Percentiles rank a stretch among this genome's conserved stretches.
Conservation (phyloP, 2,888 invertebrate species). For the Hydroisotoma schaefferi region DNA sequence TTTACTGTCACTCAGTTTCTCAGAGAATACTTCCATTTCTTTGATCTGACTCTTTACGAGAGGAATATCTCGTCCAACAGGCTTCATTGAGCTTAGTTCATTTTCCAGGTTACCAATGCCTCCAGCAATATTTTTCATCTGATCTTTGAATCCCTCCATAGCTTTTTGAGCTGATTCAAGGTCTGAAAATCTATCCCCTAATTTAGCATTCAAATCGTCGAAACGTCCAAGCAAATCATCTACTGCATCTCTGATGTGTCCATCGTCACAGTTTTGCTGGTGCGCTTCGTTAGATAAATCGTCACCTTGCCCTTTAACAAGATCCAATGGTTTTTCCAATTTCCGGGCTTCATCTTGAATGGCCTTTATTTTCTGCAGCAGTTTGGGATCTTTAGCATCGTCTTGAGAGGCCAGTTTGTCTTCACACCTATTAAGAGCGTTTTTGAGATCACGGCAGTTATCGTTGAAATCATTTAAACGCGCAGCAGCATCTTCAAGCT, state of each 20-base stretch:
- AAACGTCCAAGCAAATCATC: conserved; percentile 71
- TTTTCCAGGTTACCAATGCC: conserved; percentile 76
- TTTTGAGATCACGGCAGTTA: conserved; percentile 75
- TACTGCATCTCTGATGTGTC: conserved; percentile 73
- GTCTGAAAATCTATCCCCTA: conserved; percentile 73
- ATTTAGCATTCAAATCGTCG: conserved; percentile 69
- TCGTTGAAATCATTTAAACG: conserved; percentile 47
- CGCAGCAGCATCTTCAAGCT: conserved; percentile 73
- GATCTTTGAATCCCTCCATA: conserved; percentile 80
- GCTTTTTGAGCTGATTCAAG: conserved; percentile 82
- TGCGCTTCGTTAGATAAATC: conserved; percentile 73
- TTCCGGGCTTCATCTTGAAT: conserved; percentile 75
- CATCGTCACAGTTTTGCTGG: conserved; percentile 69
- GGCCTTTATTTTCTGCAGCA: conserved; percentile 77
- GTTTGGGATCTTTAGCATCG: conserved; percentile 75
- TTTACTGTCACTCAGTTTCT: conserved; percentile 51
- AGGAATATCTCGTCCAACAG: conserved; percentile 83
- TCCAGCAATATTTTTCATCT: conserved; percentile 72
- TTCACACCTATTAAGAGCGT: conserved; percentile 80
- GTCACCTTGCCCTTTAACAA: conserved; percentile 63
- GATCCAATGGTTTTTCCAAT: conserved; percentile 69
- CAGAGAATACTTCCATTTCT: conserved; percentile 60
- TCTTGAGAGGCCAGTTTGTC: conserved; percentile 73
- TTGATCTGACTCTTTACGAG: conserved; percentile 77
- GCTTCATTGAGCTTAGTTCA: conserved; percentile 77